These are phyloP conservation scores for Hoplodrina blanda DNA, from an alignment of 2,888 invertebrate species.

Conservation along the genomic window DNA sequence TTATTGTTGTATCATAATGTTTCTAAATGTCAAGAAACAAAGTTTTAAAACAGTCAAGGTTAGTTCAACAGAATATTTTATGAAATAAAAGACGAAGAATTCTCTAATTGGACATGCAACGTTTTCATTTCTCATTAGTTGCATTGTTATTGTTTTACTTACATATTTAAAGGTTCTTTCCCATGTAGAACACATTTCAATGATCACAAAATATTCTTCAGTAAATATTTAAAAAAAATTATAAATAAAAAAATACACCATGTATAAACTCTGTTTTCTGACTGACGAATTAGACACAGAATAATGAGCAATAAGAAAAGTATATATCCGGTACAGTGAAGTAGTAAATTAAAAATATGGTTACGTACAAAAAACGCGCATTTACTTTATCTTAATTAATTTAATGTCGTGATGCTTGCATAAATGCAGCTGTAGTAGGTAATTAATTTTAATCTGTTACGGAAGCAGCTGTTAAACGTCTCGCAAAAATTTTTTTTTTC, in stretches of 20 bases:
- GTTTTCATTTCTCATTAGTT: conserved; percentile 49
- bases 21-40: conserved; percentile 41
- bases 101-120: conserved; percentile 54
- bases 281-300: neutral
- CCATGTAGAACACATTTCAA: conserved; percentile 4
- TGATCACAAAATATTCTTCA: neutral
- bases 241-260: neutral
- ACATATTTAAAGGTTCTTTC: neutral
- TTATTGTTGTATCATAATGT: conserved; percentile 35
- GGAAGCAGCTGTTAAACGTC: conserved; percentile 39
- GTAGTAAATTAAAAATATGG: conserved; percentile 11
- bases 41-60: conserved; percentile 51
- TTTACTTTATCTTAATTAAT: conserved; percentile 45
- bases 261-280: neutral
- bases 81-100: conserved; percentile 43
- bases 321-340: conserved; percentile 19
- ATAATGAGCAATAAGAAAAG: conserved; percentile 9
- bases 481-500: conserved; percentile 20
- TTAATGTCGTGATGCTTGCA: conserved; percentile 34
- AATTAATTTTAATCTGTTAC: conserved; percentile 40
- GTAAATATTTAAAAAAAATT: neutral
- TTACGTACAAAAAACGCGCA: conserved; percentile 20
- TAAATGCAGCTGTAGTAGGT: conserved; percentile 39
- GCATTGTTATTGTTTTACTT: conserved; percentile 38
- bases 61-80: conserved; percentile 35